A percentile compares a stretch with the other conserved stretches of the same genome.
Evolutionary conservation across 2,797 vertebrate species (phyloP).

Genomic region (Ispidina picta): DNA sequence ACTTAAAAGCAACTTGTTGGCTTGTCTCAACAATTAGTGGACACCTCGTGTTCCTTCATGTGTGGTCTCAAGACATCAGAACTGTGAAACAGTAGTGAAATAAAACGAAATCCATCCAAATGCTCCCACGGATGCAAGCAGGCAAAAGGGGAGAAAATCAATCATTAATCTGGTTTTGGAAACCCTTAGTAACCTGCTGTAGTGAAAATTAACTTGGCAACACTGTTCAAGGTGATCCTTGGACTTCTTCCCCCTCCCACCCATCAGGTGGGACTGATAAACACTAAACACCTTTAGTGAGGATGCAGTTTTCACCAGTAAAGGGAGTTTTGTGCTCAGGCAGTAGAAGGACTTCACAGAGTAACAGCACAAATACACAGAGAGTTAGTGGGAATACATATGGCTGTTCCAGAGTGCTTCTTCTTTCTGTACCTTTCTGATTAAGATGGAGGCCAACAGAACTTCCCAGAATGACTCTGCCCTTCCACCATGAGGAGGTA

Average conservation of each 20-base stretch:
- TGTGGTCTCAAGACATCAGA: conserved; percentile 51
- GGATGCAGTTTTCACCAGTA: background rate
- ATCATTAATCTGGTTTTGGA: background rate
- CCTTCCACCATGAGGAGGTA: background rate
- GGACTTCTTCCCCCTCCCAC: background rate
- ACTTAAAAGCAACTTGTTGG: background rate
- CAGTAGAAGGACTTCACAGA: background rate
- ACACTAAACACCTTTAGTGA: background rate
- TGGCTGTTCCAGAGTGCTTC: background rate
- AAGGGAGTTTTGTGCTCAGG: background rate
- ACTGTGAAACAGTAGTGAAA: background rate
- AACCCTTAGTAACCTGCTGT: background rate
- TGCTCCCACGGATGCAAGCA: background rate
- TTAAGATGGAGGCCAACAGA: background rate
- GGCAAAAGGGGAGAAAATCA: background rate
- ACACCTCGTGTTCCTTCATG: conserved; percentile 13
- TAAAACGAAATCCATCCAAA: background rate
- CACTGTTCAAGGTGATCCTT: background rate
- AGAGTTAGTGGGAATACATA: background rate
- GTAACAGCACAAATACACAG: background rate
- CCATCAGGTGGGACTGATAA: fast-evolving
- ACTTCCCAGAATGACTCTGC: background rate
- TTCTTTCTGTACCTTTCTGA: background rate
- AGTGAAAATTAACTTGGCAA: background rate
- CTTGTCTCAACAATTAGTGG: background rate